These are phyloP conservation scores for Drosophila gaucha DNA, from an alignment of 2,888 invertebrate species.

Conservation along the genomic window DNA sequence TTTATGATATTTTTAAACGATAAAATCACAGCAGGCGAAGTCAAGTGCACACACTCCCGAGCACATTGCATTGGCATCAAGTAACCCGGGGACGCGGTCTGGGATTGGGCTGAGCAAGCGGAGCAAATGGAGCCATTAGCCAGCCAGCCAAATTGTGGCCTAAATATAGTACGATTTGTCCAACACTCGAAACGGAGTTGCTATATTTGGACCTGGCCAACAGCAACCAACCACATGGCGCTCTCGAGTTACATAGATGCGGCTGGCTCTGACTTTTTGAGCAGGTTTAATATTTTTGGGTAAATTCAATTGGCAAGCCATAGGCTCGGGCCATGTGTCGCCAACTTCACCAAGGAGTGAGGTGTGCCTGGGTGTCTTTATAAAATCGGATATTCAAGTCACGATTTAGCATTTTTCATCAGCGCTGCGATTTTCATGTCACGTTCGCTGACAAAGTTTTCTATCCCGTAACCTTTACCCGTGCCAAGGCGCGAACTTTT, in stretches of 20 bases:
- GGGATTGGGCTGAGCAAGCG: slow-evolving; percentile 4
- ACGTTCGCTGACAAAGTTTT: slow-evolving; percentile 81
- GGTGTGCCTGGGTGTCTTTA: not conserved
- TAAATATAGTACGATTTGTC: slow-evolving; percentile 56
- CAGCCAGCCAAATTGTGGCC: slow-evolving; percentile 48
- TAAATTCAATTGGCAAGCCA: slow-evolving; percentile 51
- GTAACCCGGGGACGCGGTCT: slow-evolving; percentile 52
- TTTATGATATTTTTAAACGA: slow-evolving; percentile 75
- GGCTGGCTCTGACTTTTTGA: not conserved
- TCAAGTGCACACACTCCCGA: slow-evolving; percentile 66
- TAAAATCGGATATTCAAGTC: slow-evolving; percentile 70
- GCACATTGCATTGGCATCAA: slow-evolving; percentile 68
- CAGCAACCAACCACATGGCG: slow-evolving; percentile 35
- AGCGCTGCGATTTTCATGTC: slow-evolving; percentile 82
- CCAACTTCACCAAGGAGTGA: slow-evolving; percentile 5
- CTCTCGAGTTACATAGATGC: slow-evolving; percentile 49
- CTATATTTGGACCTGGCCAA: slow-evolving; percentile 49
- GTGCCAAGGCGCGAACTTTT: slow-evolving; percentile 50
- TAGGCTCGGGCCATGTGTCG: slow-evolving; percentile 53
- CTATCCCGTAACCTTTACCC: slow-evolving; percentile 54
- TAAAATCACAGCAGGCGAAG: slow-evolving; percentile 72
- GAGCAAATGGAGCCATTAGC: slow-evolving; percentile 73
- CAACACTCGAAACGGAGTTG: slow-evolving; percentile 46
- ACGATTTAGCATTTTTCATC: slow-evolving; percentile 83
- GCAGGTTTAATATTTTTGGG: slow-evolving; percentile 15